phyloP scores from a whole-genome alignment of 2,888 invertebrate genomes.

The Synergus japonicus region DNA sequence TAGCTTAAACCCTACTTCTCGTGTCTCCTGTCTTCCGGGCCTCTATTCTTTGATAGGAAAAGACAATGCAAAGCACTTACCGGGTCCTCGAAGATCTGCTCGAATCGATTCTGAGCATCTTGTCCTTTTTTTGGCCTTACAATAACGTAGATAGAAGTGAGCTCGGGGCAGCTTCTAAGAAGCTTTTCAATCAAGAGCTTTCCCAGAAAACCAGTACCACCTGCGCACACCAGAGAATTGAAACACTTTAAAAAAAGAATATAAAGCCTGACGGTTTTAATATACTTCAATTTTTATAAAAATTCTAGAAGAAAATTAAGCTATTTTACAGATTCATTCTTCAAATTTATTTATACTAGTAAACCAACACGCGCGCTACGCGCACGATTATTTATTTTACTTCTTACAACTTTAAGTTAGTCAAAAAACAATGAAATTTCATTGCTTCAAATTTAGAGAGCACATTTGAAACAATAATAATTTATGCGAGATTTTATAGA shows the following conservation, averaged over 20 bases:
- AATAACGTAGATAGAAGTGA: constrained; percentile 80
- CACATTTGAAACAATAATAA: too few species aligned
- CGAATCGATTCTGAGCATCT: constrained; percentile 82
- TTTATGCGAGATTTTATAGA: too few species aligned
- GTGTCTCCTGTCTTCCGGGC: constrained; percentile 10
- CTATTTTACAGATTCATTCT: too few species aligned
- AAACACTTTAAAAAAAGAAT: background rate
- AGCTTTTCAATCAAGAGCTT: constrained; percentile 82
- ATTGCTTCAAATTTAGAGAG: too few species aligned
- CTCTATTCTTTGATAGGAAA: constrained; percentile 23
- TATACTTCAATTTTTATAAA: too few species aligned
- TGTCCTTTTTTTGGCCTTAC: constrained; percentile 82
- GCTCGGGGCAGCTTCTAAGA: constrained; percentile 79
- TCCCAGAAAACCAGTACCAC: constrained; percentile 79
- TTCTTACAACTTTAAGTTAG: too few species aligned
- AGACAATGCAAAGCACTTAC: constrained; percentile 76
- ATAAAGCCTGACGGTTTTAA: too few species aligned
- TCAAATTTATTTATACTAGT: too few species aligned
- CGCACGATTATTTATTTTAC: too few species aligned
- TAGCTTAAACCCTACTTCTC: constrained; percentile 15
- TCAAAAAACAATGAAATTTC: too few species aligned
- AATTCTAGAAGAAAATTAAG: too few species aligned
- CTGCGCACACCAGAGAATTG: constrained; percentile 50
- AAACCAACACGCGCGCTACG: too few species aligned
- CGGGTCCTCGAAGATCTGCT: constrained; percentile 84